phyloP scores from a whole-genome alignment of 2,888 invertebrate species.

The Andrena praecox region DNA sequence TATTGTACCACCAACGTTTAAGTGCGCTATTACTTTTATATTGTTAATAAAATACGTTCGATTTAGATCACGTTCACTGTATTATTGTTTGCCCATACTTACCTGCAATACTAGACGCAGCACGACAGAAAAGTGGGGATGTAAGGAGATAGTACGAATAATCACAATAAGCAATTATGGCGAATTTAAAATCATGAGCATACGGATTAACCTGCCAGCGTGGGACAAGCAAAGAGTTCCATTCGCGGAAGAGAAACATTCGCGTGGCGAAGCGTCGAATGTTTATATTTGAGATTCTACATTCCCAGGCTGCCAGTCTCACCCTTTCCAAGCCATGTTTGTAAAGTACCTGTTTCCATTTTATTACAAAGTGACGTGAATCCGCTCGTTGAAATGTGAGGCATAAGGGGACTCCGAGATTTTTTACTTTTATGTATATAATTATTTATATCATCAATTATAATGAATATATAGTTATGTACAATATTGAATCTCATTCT shows the following conservation, averaged over 20 bases:
- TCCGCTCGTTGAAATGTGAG: constrained; percentile 69
- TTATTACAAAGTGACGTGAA: constrained; percentile 71
- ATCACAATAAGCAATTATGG: constrained; percentile 13
- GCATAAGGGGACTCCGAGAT: constrained; percentile 69
- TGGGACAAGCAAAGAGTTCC: constrained; percentile 16
- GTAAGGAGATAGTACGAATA: not conserved
- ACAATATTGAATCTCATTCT: constrained; percentile 91
- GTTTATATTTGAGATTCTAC: not conserved
- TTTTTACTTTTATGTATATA: constrained; percentile 83
- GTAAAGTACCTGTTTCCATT: constrained; percentile 65
- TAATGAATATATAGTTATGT: constrained; percentile 91
- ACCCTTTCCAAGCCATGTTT: constrained; percentile 55
- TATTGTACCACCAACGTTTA: not conserved
- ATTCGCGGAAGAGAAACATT: not conserved
- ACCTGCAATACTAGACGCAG: not conserved
- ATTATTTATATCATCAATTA: constrained; percentile 87
- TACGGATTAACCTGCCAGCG: constrained; percentile 55
- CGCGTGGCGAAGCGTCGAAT: not conserved
- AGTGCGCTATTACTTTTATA: too few species aligned
- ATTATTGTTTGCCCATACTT: not conserved
- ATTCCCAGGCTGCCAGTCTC: constrained; percentile 51
- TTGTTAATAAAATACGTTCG: constrained; percentile 6
- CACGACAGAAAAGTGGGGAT: constrained; percentile 1
- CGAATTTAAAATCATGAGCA: constrained; percentile 53
- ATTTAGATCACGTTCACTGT: too few species aligned